These are phyloP conservation scores for Morphnarchus princeps DNA, from an alignment of 2,113 vertebrate species.

Conservation along the genomic window DNA sequence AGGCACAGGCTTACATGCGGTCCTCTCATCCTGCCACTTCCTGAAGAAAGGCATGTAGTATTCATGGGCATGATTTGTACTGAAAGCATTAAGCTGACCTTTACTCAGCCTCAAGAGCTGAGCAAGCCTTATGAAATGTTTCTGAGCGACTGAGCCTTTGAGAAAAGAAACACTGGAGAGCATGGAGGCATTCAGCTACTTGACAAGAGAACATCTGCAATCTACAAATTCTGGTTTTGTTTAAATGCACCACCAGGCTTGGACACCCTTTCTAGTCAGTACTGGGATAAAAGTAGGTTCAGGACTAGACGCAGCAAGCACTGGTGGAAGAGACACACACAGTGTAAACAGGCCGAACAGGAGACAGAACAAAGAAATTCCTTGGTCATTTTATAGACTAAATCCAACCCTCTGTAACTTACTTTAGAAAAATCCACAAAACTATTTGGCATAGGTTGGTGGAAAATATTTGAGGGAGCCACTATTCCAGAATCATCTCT, in stretches of 20 bases:
- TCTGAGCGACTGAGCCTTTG: not conserved
- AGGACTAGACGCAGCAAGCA: not conserved
- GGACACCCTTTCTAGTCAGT: not conserved
- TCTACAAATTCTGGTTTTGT: not conserved
- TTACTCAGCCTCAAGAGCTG: not conserved
- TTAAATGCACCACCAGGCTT: not conserved
- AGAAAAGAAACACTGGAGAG: not conserved
- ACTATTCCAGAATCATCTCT: constrained; percentile 97
- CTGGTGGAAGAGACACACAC: not conserved
- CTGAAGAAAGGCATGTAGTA: not conserved
- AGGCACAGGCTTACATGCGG: accelerated
- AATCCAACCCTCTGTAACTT: constrained; percentile 13
- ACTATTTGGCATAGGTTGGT: constrained; percentile 93
- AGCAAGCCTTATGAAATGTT: not conserved
- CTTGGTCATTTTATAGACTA: not conserved
- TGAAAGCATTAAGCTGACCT: not conserved
- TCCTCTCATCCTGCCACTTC: not conserved
- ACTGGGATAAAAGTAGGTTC: not conserved
- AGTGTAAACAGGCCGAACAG: not conserved
- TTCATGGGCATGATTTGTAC: not conserved
- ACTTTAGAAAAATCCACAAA: constrained; percentile 99
- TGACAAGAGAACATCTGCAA: not conserved
- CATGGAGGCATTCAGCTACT: not conserved
- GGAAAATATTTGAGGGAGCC: constrained; percentile 95
- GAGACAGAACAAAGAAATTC: not conserved